Evolutionary conservation across 2,888 invertebrate species (phyloP).

Genomic region (Noctua fimbriata): DNA sequence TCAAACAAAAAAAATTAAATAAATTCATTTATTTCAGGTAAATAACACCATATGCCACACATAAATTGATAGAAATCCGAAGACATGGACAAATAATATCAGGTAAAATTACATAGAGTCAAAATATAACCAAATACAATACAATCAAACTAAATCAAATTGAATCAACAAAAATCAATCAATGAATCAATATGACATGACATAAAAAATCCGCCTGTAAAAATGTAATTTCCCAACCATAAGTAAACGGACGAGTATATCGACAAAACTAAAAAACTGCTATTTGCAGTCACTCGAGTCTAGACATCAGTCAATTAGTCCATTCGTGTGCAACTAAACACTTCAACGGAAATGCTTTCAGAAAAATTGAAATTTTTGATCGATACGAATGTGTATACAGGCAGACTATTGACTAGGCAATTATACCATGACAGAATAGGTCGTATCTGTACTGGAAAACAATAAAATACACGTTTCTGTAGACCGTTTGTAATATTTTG

Average conservation of each 20-base stretch:
- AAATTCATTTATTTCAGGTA: no score
- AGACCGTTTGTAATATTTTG: constrained; percentile 66
- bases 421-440: constrained; percentile 19
- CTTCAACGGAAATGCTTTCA: constrained; percentile 51
- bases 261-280: constrained; percentile 34
- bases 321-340: constrained; percentile 33
- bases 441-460: constrained; percentile 44
- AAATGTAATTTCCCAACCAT: neutral
- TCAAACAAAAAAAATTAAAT: no score
- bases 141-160: no score
- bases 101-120: no score
- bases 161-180: no score
- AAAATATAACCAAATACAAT: no score
- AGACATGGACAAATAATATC: no score
- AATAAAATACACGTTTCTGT: constrained; percentile 61
- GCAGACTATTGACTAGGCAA: constrained; percentile 7
- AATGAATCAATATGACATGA: no score
- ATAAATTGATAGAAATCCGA: no score
- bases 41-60: no score
- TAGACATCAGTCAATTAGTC: constrained; percentile 29
- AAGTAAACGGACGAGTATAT: neutral
- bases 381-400: constrained; percentile 9
- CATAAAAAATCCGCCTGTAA: constrained; percentile 20
- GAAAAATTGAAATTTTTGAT: constrained; percentile 47
- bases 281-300: constrained; percentile 3